Conservation (phyloP, 1,140 invertebrate species). For the Agrypnia vestita region DNA sequence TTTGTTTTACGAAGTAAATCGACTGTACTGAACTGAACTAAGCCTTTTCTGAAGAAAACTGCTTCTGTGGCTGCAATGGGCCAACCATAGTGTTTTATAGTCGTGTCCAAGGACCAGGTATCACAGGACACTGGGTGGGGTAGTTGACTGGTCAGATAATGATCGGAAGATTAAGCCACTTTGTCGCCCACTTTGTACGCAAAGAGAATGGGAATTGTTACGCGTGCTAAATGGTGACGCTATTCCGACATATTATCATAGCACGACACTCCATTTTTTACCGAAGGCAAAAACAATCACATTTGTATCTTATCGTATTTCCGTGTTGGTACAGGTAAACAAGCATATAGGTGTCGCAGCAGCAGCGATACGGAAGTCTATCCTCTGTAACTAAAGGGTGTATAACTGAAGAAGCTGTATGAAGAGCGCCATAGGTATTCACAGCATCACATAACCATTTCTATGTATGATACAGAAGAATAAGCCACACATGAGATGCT, state of each 20-base stretch:
- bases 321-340: neutral
- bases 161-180: neutral
- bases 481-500: no score
- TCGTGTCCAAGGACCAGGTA: constrained; percentile 6
- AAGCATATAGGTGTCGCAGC: neutral
- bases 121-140: neutral
- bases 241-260: no score
- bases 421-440: no score
- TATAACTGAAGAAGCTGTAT: no score
- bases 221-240: neutral
- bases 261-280: no score
- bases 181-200: constrained; percentile 10
- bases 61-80: constrained; percentile 13
- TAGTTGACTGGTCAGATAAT: neutral
- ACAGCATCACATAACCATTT: no score
- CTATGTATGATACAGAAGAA: no score
- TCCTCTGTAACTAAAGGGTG: no score
- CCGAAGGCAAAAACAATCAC: no score
- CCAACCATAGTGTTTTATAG: constrained; percentile 17
- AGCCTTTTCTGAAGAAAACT: constrained; percentile 41
- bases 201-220: constrained; percentile 37
- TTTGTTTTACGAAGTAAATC: constrained; percentile 16
- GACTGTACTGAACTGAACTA: constrained; percentile 15
- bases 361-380: no score
- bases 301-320: neutral